A percentile compares a stretch with the other conserved stretches of the same genome.
Evolutionary conservation across 2,797 vertebrate species (phyloP).

Genomic region (Danionella dracula): DNA sequence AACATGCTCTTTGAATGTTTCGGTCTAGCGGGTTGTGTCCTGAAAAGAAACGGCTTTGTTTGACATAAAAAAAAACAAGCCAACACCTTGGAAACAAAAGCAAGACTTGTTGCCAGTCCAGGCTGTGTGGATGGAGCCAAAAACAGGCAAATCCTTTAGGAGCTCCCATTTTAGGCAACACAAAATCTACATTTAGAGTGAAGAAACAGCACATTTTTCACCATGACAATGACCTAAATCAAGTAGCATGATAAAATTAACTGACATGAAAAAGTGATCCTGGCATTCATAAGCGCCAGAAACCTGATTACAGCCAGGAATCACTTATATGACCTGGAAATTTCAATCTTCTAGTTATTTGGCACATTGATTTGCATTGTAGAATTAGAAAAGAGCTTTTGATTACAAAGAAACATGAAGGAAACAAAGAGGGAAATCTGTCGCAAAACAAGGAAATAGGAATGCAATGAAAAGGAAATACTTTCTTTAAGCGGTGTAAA

Average conservation of each 20-base stretch:
- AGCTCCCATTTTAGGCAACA: not conserved
- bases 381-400: conserved; percentile 9
- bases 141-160: not conserved
- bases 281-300: not conserved
- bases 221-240: conserved; percentile 16
- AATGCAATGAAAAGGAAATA: not conserved
- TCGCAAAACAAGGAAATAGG: not conserved
- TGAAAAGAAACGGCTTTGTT: conserved; percentile 5
- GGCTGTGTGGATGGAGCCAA: not conserved
- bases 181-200: not conserved
- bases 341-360: conserved; percentile 8
- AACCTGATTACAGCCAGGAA: not conserved
- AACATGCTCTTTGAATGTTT: conserved; percentile 12
- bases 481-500: not conserved
- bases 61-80: conserved; percentile 10
- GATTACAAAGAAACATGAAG: not conserved
- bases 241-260: not conserved
- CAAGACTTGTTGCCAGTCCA: not conserved
- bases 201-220: not conserved
- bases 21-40: conserved; percentile 17
- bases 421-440: not conserved
- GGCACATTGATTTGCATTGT: not conserved
- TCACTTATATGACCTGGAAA: conserved; percentile 7
- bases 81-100: not conserved
- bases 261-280: not conserved